Base-by-base conservation (phyloP, 2,797 vertebrate species). In the Poeciliopsis paucimaculata region DNA sequence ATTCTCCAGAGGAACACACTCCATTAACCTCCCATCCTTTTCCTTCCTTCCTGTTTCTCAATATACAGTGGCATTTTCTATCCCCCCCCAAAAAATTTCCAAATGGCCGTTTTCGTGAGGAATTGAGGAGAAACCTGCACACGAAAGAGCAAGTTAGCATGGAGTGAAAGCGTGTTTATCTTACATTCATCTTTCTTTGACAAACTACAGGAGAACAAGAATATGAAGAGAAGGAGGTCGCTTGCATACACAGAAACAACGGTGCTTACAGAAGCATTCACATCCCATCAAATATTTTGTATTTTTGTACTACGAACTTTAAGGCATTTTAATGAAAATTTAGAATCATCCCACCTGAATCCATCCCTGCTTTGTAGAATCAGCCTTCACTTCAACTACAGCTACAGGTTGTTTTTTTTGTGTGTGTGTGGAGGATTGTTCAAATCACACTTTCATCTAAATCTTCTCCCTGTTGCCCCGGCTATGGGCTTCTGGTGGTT, bases 11-110 rank as follows among this genome's bases (percentile, higher is more conserved):
- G 91, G 31, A 39, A 28, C 31, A 51, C 80, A 77, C 85, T 86
- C 90, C 91, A 92, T 92, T 91, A 91, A 85, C 79, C 79, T 76
- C 60, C 62, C 47, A 47, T 84, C 71, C 66, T 53, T 75, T 79
- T 28, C 47, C 39, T 78, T 60, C 39, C 43, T 28, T 81, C 74
- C 43, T 72, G 31, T 74, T 77, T 64, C 75, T 85, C 78, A 23
- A 79, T 60, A 83, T 79, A 41, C 85, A 87, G 34, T 76, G n/a
- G 88, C 89, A 90, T 89, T 89, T 89, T 86, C 77, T 72, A 55
- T 1, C 0, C 18, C 2, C 46, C 20, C 51, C 39, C 39, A 78
- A 88, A 92, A 92, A 77, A 81, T 84, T 53, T 12, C 76, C 66
- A 81, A 89, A 86, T 70, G 82, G 84, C 79, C 74, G 79, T 86